Evolutionary conservation across 2,113 vertebrate species (phyloP).

Genomic region (Muntiacus muntjak): DNA sequence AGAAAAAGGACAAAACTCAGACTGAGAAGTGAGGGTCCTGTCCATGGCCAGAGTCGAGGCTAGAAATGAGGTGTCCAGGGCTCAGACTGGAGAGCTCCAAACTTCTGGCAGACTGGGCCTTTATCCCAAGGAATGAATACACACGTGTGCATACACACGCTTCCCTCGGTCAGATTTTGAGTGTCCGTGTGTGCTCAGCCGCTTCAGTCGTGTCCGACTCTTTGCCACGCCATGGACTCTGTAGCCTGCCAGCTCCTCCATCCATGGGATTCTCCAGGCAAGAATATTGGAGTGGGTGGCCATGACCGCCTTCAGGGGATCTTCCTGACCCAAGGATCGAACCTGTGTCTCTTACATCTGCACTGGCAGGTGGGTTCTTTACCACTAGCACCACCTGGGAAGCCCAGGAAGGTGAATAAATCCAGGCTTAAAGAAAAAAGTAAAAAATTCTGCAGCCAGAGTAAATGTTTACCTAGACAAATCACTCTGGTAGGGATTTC

Average conservation of each 20-base stretch:
- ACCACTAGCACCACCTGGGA: neutral
- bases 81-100: neutral
- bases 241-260: neutral
- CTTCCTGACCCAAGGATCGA: neutral
- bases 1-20: neutral
- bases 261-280: neutral
- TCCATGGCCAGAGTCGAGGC: no score
- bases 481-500: rapidly evolving
- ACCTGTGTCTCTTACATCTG: neutral
- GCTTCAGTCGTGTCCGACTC: neutral
- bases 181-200: rapidly evolving
- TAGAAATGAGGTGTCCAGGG: neutral
- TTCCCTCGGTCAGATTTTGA: neutral
- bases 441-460: neutral
- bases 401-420: neutral
- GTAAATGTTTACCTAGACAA: neutral
- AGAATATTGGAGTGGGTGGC: neutral
- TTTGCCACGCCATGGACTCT: neutral
- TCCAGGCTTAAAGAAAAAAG: neutral
- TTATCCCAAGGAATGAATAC: neutral
- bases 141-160: neutral
- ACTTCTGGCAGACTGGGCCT: neutral
- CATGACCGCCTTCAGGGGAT: neutral
- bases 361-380: neutral
- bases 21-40: neutral